These are phyloP conservation scores for Samia ricini DNA, from an alignment of 1,140 invertebrate genomes.

Conservation along the genomic window DNA sequence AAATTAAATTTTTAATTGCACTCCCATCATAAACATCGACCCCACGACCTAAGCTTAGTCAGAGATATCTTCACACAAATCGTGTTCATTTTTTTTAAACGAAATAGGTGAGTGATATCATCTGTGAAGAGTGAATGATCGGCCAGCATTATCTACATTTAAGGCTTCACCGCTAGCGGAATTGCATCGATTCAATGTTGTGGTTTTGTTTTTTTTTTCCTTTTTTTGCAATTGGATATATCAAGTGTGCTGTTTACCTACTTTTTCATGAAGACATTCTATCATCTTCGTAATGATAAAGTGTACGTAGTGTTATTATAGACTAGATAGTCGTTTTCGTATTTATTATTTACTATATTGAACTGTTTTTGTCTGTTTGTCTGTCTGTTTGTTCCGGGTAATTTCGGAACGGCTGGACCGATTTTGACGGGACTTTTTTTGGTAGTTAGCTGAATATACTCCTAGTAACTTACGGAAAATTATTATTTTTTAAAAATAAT, in stretches of 20 bases:
- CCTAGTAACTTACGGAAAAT: no score
- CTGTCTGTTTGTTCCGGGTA: no score
- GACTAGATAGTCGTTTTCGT: background rate
- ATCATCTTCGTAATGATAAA: background rate
- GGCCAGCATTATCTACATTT: background rate
- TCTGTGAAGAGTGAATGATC: background rate
- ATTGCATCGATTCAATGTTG: constrained; percentile 9
- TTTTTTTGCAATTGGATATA: background rate
- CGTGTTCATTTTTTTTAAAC: background rate
- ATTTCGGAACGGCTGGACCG: no score
- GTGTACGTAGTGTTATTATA: background rate
- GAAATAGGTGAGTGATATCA: background rate
- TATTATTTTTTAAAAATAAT: no score
- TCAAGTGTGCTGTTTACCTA: constrained; percentile 8
- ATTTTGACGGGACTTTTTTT: no score
- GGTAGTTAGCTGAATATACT: no score
- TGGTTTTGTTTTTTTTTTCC: constrained; percentile 5
- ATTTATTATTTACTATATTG: background rate
- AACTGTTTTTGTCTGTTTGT: background rate
- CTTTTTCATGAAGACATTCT: background rate
- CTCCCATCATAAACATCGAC: background rate
- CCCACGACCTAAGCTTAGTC: background rate
- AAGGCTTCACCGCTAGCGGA: constrained; percentile 6
- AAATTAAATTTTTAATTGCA: background rate
- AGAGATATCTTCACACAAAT: background rate